phyloP scores from a whole-genome alignment of 2,113 vertebrate species.

The Otus sunia region DNA sequence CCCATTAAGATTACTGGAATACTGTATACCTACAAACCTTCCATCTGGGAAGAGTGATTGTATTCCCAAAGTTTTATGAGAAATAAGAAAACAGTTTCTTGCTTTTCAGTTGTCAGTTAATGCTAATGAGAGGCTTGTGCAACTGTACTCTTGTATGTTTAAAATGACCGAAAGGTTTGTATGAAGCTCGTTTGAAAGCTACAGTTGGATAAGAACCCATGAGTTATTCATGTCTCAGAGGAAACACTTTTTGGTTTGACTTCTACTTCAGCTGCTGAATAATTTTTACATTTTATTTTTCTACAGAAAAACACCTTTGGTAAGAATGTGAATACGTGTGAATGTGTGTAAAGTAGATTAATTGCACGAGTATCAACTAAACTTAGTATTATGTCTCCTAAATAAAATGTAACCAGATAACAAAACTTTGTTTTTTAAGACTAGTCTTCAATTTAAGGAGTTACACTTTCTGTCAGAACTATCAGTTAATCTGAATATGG shows the following conservation, averaged over 20 bases:
- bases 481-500: neutral
- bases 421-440: neutral
- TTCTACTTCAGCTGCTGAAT: neutral
- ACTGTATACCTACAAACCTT: conserved; percentile 11
- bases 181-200: conserved; percentile 6
- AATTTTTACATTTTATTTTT: neutral
- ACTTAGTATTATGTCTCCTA: neutral
- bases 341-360: neutral
- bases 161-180: conserved; percentile 1
- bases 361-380: neutral
- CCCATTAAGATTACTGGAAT: conserved; percentile 1
- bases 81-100: neutral
- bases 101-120: neutral
- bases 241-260: conserved; percentile 2
- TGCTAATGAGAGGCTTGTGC: neutral
- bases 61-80: conserved; percentile 15
- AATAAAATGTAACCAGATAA: neutral
- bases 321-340: neutral
- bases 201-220: neutral
- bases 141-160: neutral
- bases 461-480: neutral
- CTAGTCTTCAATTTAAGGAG: neutral
- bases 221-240: conserved; percentile 43
- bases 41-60: neutral
- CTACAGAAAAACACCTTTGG: neutral